Conservation (phyloP, 1,140 invertebrate genomes). For the Platyscapa corneri region DNA sequence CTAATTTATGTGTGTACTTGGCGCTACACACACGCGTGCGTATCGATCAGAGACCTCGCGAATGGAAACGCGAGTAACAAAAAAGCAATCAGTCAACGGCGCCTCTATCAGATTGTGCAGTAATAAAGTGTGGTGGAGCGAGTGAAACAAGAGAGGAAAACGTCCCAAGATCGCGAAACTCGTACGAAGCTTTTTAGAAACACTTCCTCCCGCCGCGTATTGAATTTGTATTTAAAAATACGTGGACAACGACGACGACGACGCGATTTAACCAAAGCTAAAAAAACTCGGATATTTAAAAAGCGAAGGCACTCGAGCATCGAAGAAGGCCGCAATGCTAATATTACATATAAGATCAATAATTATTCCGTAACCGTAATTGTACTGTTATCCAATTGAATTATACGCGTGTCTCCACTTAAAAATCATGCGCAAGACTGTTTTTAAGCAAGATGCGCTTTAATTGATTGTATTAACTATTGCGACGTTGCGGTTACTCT, state of each 20-base stretch:
- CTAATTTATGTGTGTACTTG: constrained; percentile 8
- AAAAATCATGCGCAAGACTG: neutral
- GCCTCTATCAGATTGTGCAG: no score
- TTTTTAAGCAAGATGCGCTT: neutral
- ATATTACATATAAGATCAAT: neutral
- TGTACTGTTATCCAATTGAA: neutral
- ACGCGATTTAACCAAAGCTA: no score
- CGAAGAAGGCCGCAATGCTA: no score
- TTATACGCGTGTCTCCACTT: neutral
- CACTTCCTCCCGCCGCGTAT: no score
- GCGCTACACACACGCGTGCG: neutral
- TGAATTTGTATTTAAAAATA: no score
- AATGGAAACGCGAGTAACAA: neutral
- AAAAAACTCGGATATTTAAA: neutral
- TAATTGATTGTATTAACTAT: neutral
- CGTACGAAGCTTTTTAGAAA: no score
- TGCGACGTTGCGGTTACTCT: neutral
- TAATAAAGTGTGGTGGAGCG: no score
- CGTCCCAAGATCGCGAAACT: no score
- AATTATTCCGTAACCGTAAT: neutral
- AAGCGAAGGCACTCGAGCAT: no score
- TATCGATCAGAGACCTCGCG: constrained; percentile 7
- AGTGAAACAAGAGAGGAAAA: no score
- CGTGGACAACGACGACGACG: no score
- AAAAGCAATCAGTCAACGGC: neutral